Base-by-base conservation (phyloP, 2,888 invertebrate species). In the Rhorus exstirpatorius region DNA sequence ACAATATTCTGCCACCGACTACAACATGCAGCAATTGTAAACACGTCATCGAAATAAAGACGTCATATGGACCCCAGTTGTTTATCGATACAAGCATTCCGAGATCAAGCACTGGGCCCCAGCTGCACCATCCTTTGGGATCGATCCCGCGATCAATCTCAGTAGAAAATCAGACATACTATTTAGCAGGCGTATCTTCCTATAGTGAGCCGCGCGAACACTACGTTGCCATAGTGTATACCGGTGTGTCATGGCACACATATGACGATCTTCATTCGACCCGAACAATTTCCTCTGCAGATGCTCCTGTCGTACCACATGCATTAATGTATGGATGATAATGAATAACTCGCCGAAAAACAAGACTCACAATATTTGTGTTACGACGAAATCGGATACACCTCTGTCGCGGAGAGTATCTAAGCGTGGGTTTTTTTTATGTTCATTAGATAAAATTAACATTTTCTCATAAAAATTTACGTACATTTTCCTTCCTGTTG, bases 11-110 rank as follows among this genome's bases (percentile, higher is more conserved):
- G 44, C 26, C 24, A 14, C 26, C 44, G 3, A 44, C 0, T 21
- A 44, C 63, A 8, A 44, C 44, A 21, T 63, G 63, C 44, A 44
- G 8, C 14, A 41, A 26, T 6, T 63, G 63, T 17, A 60, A 38
- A 35, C 31, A 60, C 0, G 3, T 1, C 14, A 17, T 38, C 8
- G 0, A n/a, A 44, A 63, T 63, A 14, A 24, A 46, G 14, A 44
- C 63, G 4, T 21, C 44, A 14, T 44, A 46, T 26, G 63, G 14
- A 8, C 44, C 41, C 3, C 44, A 63, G 10, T 24, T 63, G 8
- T 63, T 63, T 14, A 8, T 63, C 7, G 44, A 63, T 24, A 63
- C 63, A 44, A 63, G 63, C 24, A 44, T 63, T n/a, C 24, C 44
- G 24, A n/a, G 14, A 26, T 21, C 41, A 26, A 63, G 14, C 7